Evolutionary conservation across 2,888 invertebrate genomes (phyloP).

Genomic region (Camptogramma bilineatum): DNA sequence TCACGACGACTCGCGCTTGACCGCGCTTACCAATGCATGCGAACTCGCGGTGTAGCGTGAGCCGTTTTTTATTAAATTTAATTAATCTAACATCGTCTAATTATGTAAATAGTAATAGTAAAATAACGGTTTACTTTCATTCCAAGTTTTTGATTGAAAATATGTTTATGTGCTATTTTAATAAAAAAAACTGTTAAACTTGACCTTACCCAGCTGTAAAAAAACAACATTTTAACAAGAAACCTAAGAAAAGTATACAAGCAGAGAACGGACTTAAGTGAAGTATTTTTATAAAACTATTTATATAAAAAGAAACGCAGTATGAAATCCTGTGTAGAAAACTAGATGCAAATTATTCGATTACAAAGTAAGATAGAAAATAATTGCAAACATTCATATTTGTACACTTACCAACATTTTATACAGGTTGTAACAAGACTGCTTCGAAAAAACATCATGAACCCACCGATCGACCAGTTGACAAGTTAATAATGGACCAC

Average conservation of each 20-base stretch:
- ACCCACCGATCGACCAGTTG: not conserved
- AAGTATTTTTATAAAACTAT: not conserved
- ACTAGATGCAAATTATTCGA: slow-evolving; percentile 42
- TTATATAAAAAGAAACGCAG: slow-evolving; percentile 11
- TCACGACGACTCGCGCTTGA: slow-evolving; percentile 25
- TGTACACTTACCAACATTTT: slow-evolving; percentile 18
- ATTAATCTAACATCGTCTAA: slow-evolving; percentile 51
- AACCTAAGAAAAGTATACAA: too few species aligned
- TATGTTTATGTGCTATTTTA: not conserved
- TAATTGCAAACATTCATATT: slow-evolving; percentile 45
- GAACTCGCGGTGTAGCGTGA: slow-evolving; percentile 36
- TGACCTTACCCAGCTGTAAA: too few species aligned
- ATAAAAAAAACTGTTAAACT: too few species aligned
- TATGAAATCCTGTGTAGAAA: not conserved
- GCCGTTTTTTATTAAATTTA: slow-evolving; percentile 45
- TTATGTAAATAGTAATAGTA: slow-evolving; percentile 45
- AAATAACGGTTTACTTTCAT: slow-evolving; percentile 32
- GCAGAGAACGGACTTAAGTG: too few species aligned
- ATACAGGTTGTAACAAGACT: not conserved
- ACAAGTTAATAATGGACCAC: too few species aligned
- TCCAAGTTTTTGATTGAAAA: slow-evolving; percentile 1
- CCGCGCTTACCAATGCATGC: slow-evolving; percentile 34
- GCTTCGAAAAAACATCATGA: not conserved
- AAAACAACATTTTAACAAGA: too few species aligned
- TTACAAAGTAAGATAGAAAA: slow-evolving; percentile 49